Percentiles rank a stretch among this genome's conserved stretches.
Conservation (phyloP, 92 coral and sea anemone species). For the Micromussa lordhowensis region DNA sequence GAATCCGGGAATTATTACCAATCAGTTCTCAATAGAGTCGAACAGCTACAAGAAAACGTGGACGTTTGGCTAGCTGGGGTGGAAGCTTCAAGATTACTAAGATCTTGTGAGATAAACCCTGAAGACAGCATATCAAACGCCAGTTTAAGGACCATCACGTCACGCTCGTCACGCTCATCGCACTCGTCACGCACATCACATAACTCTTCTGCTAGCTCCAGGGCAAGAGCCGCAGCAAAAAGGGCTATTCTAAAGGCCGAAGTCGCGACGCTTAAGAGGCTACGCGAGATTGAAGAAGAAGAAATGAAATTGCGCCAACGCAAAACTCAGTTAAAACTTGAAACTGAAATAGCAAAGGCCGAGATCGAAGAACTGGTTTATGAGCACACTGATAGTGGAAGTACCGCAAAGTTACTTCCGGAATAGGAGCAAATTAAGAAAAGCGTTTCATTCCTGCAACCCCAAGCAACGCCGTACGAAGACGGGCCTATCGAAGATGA, state of each 20-base stretch:
- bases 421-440: too few relatives aligned
- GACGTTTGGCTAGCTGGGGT: slow-evolving; percentile 36
- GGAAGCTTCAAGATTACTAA: slow-evolving; percentile 7
- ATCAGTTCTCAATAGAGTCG: not conserved
- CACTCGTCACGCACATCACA: too few relatives aligned
- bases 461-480: too few relatives aligned
- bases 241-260: slow-evolving; percentile 42
- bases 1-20: not conserved
- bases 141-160: not conserved
- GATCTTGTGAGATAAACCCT: slow-evolving; percentile 22
- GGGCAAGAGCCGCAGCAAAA: slow-evolving; percentile 56
- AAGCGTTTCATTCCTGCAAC: too few relatives aligned
- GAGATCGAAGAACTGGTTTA: slow-evolving; percentile 60
- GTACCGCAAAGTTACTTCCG: slow-evolving; percentile 6
- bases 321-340: slow-evolving; percentile 2
- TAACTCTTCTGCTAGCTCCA: slow-evolving; percentile 28
- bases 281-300: slow-evolving; percentile 41
- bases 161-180: too few relatives aligned
- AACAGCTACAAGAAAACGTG: slow-evolving; percentile 8
- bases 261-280: too few relatives aligned
- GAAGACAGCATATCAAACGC: slow-evolving; percentile 57
- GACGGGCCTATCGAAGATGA: too few relatives aligned
- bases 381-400: slow-evolving; percentile 29
- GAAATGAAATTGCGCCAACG: slow-evolving; percentile 33
- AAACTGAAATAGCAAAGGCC: too few relatives aligned